A percentile compares a stretch with the other conserved stretches of the same genome.
Evolutionary conservation across 1,140 invertebrate genomes (phyloP).

Genomic region (Himalopsyche phryganea): DNA sequence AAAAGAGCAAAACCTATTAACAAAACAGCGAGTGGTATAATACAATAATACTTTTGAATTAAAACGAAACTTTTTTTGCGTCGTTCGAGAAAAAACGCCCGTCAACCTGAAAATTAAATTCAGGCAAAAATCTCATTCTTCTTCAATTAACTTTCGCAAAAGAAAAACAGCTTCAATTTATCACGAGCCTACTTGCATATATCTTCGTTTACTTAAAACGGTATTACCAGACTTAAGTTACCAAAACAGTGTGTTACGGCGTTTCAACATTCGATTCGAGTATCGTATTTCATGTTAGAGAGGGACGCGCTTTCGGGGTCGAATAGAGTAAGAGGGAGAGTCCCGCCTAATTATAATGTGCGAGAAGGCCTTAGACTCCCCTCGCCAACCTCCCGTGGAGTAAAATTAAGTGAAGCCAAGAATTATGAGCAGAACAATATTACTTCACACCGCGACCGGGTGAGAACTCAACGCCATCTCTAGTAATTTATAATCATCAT

Average conservation of each 20-base stretch:
- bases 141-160: constrained; percentile 32
- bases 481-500: constrained; percentile 35
- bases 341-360: constrained; percentile 27
- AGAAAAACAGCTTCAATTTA: constrained; percentile 35
- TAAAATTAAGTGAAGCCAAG: constrained; percentile 35
- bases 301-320: constrained; percentile 8
- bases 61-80: background rate
- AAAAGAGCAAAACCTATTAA: constrained; percentile 11
- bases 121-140: constrained; percentile 32
- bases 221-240: constrained; percentile 29
- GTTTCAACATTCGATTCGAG: constrained; percentile 25
- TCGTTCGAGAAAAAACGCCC: constrained; percentile 1
- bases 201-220: constrained; percentile 33
- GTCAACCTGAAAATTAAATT: constrained; percentile 29
- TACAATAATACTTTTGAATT: constrained; percentile 1
- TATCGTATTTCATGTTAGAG: constrained; percentile 26
- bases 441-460: constrained; percentile 31
- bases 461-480: constrained; percentile 26
- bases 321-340: background rate
- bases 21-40: constrained; percentile 5
- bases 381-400: constrained; percentile 26
- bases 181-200: constrained; percentile 32
- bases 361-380: constrained; percentile 19
- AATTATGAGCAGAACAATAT: constrained; percentile 36
- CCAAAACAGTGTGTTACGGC: constrained; percentile 25